phyloP scores from a whole-genome alignment of 2,888 invertebrate species.

The Tenthredo scrophulariae region DNA sequence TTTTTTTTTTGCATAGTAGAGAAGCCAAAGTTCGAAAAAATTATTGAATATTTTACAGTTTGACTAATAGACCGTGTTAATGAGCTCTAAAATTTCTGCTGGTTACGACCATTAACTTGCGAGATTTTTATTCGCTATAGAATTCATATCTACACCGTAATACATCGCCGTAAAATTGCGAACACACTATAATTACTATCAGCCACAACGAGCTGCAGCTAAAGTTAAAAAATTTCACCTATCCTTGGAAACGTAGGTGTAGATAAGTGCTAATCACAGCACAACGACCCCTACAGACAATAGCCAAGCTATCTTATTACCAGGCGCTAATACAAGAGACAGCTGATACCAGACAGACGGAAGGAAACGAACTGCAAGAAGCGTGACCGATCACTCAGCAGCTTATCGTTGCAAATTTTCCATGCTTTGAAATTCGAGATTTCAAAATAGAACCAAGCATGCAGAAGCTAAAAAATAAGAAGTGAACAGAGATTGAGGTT shows the following conservation, averaged over 20 bases:
- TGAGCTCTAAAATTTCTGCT: neutral
- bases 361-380: neutral
- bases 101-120: neutral
- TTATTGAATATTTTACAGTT: neutral
- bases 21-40: neutral
- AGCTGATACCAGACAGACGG: neutral
- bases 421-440: neutral
- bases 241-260: constrained; percentile 1
- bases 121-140: neutral
- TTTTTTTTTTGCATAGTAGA: neutral
- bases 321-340: neutral
- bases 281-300: neutral
- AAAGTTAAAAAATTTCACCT: constrained; percentile 11
- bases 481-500: neutral
- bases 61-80: neutral
- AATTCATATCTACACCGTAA: neutral
- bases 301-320: neutral
- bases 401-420: neutral
- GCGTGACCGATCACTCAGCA: neutral
- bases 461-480: neutral
- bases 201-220: neutral
- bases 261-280: neutral
- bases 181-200: neutral
- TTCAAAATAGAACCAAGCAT: neutral
- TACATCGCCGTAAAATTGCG: neutral